Conservation (phyloP, 2,113 vertebrate genomes). For the Epinephelus moara region DNA sequence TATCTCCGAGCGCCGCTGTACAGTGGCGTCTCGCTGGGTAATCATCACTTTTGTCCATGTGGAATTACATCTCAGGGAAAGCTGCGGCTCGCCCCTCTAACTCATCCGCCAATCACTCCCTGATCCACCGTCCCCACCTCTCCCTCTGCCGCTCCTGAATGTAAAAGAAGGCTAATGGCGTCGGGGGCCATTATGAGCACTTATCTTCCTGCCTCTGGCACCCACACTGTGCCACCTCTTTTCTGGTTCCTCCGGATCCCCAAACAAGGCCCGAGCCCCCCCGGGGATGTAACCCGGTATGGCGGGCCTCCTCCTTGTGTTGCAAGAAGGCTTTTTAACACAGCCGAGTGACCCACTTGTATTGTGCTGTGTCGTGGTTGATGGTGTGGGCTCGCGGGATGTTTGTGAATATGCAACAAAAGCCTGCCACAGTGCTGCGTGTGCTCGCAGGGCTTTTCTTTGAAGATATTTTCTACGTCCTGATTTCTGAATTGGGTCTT, state of each 20-base stretch:
- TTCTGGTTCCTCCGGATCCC: constrained; percentile 5
- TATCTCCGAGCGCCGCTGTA: constrained; percentile 41
- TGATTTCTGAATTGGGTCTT: constrained; percentile 55
- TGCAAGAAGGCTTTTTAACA: constrained; percentile 47
- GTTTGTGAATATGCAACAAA: constrained; percentile 70
- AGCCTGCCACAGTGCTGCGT: constrained; percentile 38
- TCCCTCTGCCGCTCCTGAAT: constrained; percentile 77
- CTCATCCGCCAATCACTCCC: constrained; percentile 52
- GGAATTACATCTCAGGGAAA: constrained; percentile 79
- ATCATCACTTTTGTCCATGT: constrained; percentile 67
- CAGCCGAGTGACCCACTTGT: constrained; percentile 70
- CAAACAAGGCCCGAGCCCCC: constrained; percentile 33
- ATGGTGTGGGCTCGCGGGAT: constrained; percentile 39
- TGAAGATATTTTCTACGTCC: constrained; percentile 61
- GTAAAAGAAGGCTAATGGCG: constrained; percentile 70
- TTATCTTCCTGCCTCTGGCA: constrained; percentile 52
- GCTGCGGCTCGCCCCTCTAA: constrained; percentile 36
- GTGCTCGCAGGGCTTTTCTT: constrained; percentile 65
- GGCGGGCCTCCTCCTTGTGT: constrained; percentile 27
- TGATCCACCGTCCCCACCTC: background rate
- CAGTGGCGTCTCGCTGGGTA: constrained; percentile 25
- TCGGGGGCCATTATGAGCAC: constrained; percentile 67
- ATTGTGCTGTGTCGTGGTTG: constrained; percentile 57
- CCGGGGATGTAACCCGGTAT: constrained; percentile 48
- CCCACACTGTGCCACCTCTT: background rate